Base-by-base conservation (phyloP, 1,140 invertebrate species). In the Carposina sasakii region DNA sequence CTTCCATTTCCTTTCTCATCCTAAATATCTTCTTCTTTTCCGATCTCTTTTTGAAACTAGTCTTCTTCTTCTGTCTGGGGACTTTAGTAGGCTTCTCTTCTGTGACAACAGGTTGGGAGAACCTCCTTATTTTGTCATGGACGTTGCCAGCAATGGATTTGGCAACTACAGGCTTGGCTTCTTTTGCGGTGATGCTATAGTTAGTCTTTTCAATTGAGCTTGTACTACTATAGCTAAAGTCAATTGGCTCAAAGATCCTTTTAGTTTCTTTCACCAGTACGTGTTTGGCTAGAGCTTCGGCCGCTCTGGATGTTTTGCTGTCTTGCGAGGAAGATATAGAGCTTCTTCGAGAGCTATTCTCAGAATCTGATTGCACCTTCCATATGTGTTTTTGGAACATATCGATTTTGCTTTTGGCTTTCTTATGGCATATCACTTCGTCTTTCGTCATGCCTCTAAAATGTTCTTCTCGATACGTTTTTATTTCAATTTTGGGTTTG, bases 311-410 rank as follows among this genome's bases (percentile, higher is more conserved):
- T 51, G 33, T 28, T 34, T 60, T 60, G 17, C 61, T 70, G 1
- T 67, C 71, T 57, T 67, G 45, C 3, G 63, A 72, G 5, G 78
- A 76, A 1, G 70, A 61, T 3, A 76, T 52, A 3, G 76, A 79
- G 48, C 61, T 68, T 16, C 65, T 49, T 36, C 60, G 42, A 21
- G 65, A 71, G 55, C 72, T 76, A 30, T 54, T 63, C 37, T 82
- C 75, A 0, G 71, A 71, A 57, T 77, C 76, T 0, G 71, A 56
- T 40, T 82, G 63, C 12, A 70, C 66, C 55, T 76, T 76, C 17
- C 63, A 57, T 42, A 86, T 77, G 48, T 83, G 78, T 33, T 83
- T 84, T 67, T 86, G 85, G 45, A 85, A 86, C 62, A 85, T 74
- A 48, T 85, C 84, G 15, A 86, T 85, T 60, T 83, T 78, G 0